Evolutionary conservation across 2,888 invertebrate species (phyloP).

Genomic region (Cyaniris semiargus): DNA sequence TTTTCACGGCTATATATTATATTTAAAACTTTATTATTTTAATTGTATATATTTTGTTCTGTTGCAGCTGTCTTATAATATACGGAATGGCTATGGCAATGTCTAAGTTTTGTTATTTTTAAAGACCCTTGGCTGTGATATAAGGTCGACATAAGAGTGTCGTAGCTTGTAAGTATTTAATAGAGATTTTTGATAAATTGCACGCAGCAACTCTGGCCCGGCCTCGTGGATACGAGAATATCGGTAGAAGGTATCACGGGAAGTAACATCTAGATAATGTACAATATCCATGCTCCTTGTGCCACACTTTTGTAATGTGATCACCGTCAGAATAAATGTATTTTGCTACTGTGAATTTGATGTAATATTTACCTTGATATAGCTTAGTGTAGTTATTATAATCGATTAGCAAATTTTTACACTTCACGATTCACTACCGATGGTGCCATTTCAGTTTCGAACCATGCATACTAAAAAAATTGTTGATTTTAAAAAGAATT

Average conservation of each 20-base stretch:
- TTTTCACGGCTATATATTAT: constrained; percentile 37
- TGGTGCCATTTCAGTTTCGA: constrained; percentile 28
- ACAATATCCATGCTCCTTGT: constrained; percentile 44
- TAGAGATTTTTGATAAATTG: constrained; percentile 64
- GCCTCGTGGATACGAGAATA: constrained; percentile 82
- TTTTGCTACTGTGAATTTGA: constrained; percentile 37
- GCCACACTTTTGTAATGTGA: constrained; percentile 44
- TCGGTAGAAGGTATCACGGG: constrained; percentile 83
- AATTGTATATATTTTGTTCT: constrained; percentile 56
- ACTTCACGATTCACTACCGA: neutral
- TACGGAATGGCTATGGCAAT: constrained; percentile 79
- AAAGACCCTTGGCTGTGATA: constrained; percentile 75
- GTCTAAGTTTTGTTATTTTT: constrained; percentile 71
- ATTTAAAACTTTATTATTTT: constrained; percentile 35
- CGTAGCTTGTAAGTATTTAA: constrained; percentile 38
- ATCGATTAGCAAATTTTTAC: constrained; percentile 16
- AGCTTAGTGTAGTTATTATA: constrained; percentile 30
- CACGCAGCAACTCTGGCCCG: constrained; percentile 80
- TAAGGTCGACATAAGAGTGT: constrained; percentile 56
- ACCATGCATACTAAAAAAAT: neutral
- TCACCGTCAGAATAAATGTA: constrained; percentile 36
- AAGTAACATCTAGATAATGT: constrained; percentile 74
- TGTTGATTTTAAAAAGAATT: constrained; percentile 23
- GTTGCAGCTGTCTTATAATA: constrained; percentile 78
- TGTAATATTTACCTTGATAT: constrained; percentile 31